These are phyloP conservation scores for Mionectes macconnelli DNA, from an alignment of 2,113 vertebrate genomes.

Conservation along the genomic window DNA sequence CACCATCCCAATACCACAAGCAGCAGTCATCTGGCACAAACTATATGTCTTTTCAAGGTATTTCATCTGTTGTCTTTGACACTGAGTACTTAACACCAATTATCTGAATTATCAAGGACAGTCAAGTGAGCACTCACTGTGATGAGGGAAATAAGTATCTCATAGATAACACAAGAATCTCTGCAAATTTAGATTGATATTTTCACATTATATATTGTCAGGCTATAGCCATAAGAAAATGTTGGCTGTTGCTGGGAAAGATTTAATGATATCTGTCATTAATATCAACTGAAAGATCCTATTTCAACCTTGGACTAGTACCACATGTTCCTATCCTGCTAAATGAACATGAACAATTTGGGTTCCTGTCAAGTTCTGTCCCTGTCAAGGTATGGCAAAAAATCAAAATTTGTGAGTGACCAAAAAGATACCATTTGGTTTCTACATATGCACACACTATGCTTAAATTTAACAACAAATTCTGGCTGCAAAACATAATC, in stretches of 20 bases:
- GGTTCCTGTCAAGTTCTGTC: neutral
- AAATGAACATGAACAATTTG: neutral
- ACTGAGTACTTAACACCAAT: neutral
- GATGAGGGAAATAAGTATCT: neutral
- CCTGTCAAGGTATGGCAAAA: neutral
- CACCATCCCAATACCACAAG: neutral
- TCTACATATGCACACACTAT: neutral
- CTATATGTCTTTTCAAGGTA: rapidly evolving
- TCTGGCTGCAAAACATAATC: neutral
- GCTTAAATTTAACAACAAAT: neutral
- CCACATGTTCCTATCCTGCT: neutral
- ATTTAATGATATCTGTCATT: neutral
- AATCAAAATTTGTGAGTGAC: neutral
- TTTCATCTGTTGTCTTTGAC: neutral
- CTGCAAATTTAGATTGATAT: neutral
- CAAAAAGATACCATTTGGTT: neutral
- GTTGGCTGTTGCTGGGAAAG: neutral
- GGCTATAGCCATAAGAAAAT: neutral
- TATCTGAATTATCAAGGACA: neutral
- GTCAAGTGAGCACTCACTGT: neutral
- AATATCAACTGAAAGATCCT: neutral
- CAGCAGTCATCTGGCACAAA: neutral
- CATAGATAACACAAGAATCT: neutral
- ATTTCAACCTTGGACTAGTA: neutral
- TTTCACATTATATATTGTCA: neutral